Base-by-base conservation (phyloP, 2,888 invertebrate genomes). In the Reticulitermes lucifugus region DNA sequence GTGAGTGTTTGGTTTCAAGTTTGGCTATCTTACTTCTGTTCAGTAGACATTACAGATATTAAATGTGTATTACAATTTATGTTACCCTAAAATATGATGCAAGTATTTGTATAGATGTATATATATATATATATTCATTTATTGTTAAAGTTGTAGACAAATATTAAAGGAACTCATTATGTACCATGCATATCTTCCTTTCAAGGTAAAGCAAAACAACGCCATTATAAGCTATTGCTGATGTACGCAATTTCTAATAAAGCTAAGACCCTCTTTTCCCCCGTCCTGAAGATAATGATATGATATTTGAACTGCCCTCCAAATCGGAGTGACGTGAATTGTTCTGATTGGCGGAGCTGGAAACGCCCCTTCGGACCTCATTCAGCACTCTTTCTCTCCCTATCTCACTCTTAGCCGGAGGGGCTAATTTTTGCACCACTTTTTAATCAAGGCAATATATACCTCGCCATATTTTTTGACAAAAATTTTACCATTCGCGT, bases 401-500 rank as follows among this genome's bases (percentile, higher is more conserved):
- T 35, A 1, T 81, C 81, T 81, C 81, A n/a, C 81, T 25, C 41
- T 43, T 25, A 43, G 81, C 81, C 81, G 70, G 65, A 70, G 70
- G 81, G 81, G 81, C 81, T 81, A 81, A 81, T 81, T 81, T 81
- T 70, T 65, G 65, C 81, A 81, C 81, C 81, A 70, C 59, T 65
- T 81, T 81, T 81, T 81, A 81, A 81, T 81, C 81, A 81, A 81
- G 81, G 65, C 81, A 81, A 70, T 81, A 81, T 81, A 81, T 81
- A 81, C 29, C 81, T 70, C 46, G 5, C 41, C 2, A 4, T 14
- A 70, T 70, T 81, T 81, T 81, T 81, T 60, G 65, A 70, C 81
- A 70, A 81, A 81, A 81, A 81, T 81, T 41, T 43, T 81, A 70
- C 55, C 81, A 81, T 70, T 81, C 81, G 81, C 81, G 81, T 81